These are phyloP conservation scores for Patella depressa DNA, from an alignment of 2,888 invertebrate genomes.

Conservation along the genomic window DNA sequence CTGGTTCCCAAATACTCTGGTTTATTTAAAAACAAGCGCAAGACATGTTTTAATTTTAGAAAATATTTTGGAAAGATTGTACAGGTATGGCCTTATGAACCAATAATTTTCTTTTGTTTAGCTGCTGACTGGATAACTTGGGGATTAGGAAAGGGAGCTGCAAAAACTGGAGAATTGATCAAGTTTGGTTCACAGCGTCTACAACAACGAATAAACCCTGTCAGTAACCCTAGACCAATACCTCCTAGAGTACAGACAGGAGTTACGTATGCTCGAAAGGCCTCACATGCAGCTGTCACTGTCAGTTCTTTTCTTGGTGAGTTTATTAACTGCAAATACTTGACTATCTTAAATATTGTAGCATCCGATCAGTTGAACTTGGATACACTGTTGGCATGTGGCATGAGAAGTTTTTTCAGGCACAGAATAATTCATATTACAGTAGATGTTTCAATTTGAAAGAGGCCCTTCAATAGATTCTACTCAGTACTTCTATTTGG, in stretches of 20 bases:
- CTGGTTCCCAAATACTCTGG: too few relatives aligned
- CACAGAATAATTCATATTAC: too few relatives aligned
- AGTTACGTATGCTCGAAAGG: constrained; percentile 78
- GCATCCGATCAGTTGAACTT: neutral
- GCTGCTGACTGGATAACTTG: constrained; percentile 79
- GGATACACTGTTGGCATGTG: neutral
- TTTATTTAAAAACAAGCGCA: too few relatives aligned
- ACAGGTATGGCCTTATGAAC: too few relatives aligned
- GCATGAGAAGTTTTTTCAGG: too few relatives aligned
- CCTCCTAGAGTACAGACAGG: constrained; percentile 76
- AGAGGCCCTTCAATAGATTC: too few relatives aligned
- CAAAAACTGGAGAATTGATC: constrained; percentile 78
- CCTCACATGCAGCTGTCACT: constrained; percentile 79
- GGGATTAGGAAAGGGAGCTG: constrained; percentile 79
- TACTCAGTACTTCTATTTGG: too few relatives aligned
- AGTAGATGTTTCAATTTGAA: too few relatives aligned
- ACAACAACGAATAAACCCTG: constrained; percentile 74
- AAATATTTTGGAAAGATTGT: too few relatives aligned
- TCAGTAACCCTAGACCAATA: constrained; percentile 72
- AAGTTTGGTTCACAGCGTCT: constrained; percentile 77
- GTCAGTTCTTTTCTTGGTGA: constrained; percentile 80
- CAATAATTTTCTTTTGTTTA: constrained; percentile 24
- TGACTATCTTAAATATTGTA: too few relatives aligned
- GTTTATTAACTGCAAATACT: constrained; percentile 35
- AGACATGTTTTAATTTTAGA: too few relatives aligned